phyloP scores from a whole-genome alignment of 37 sponge, comb jelly and placozoan species.

The Theonella swinhoei region DNA sequence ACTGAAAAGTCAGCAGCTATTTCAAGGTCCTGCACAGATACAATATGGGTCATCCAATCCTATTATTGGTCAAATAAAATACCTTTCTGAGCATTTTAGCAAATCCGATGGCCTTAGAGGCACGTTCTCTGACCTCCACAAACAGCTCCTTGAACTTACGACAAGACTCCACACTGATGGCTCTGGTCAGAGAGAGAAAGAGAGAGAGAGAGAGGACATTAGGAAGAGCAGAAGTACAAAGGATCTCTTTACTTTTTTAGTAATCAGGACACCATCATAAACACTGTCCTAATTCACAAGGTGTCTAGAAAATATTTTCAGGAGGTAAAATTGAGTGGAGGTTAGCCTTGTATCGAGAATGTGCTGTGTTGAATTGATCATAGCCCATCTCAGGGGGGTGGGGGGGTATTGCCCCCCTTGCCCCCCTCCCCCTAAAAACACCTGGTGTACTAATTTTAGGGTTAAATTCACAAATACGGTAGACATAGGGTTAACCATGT shows the following conservation, averaged over 20 bases:
- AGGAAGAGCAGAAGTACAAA: not conserved
- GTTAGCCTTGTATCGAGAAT: too few relatives aligned
- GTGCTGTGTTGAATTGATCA: too few relatives aligned
- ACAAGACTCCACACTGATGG: conserved; percentile 45
- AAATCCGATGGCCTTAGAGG: conserved; percentile 70
- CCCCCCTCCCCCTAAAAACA: too few relatives aligned
- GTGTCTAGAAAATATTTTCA: too few relatives aligned
- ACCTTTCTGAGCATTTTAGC: conserved; percentile 75
- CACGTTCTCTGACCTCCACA: conserved; percentile 59
- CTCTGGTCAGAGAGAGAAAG: conserved; percentile 5
- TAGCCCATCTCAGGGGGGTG: too few relatives aligned
- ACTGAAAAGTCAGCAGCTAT: conserved; percentile 76
- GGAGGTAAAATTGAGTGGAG: too few relatives aligned
- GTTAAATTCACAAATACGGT: too few relatives aligned
- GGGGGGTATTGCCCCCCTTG: too few relatives aligned
- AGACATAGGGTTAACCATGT: too few relatives aligned
- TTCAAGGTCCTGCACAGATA: conserved; percentile 70
- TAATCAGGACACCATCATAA: not conserved
- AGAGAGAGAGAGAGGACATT: not conserved
- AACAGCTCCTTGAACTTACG: conserved; percentile 67
- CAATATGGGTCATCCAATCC: not conserved
- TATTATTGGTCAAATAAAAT: not conserved
- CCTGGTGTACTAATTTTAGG: too few relatives aligned
- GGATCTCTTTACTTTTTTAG: not conserved
- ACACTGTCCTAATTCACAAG: not conserved